A percentile compares a stretch with the other conserved stretches of the same genome.
Conservation (phyloP, 2,797 vertebrate genomes). For the Sphaeramia orbicularis region DNA sequence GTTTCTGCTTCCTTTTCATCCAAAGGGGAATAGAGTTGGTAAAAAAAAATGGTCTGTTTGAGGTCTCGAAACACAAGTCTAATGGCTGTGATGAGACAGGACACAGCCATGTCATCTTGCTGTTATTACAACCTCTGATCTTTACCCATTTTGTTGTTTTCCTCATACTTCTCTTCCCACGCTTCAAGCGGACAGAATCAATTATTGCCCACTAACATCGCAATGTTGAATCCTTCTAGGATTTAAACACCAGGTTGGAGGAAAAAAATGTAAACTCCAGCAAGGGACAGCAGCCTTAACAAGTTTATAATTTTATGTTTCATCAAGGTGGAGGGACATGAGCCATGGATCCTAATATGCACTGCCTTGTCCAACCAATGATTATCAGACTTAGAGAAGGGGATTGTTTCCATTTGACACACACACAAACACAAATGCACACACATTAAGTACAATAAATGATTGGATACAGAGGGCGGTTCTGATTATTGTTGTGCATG, state of each 20-base stretch:
- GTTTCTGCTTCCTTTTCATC: no score
- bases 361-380: slow-evolving; percentile 50
- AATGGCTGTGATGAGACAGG: slow-evolving; percentile 12
- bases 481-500: slow-evolving; percentile 62
- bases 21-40: no score
- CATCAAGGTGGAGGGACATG: slow-evolving; percentile 40
- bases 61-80: slow-evolving; percentile 14
- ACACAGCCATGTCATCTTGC: slow-evolving; percentile 43
- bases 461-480: slow-evolving; percentile 53
- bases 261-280: not conserved
- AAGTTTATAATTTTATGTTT: slow-evolving; percentile 68
- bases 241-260: slow-evolving; percentile 38
- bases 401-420: slow-evolving; percentile 45
- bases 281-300: slow-evolving; percentile 35
- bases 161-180: slow-evolving; percentile 22
- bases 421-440: slow-evolving; percentile 1
- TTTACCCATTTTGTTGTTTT: slow-evolving; percentile 41
- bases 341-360: slow-evolving; percentile 49
- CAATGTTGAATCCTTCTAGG: slow-evolving; percentile 53
- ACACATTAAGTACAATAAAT: slow-evolving; percentile 23
- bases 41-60: no score
- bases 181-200: slow-evolving; percentile 57
- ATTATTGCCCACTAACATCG: slow-evolving; percentile 46
- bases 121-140: slow-evolving; percentile 65
- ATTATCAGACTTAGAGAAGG: slow-evolving; percentile 35